Base-by-base conservation (phyloP, 2,888 invertebrate genomes). In the Leucoptera coffeella region DNA sequence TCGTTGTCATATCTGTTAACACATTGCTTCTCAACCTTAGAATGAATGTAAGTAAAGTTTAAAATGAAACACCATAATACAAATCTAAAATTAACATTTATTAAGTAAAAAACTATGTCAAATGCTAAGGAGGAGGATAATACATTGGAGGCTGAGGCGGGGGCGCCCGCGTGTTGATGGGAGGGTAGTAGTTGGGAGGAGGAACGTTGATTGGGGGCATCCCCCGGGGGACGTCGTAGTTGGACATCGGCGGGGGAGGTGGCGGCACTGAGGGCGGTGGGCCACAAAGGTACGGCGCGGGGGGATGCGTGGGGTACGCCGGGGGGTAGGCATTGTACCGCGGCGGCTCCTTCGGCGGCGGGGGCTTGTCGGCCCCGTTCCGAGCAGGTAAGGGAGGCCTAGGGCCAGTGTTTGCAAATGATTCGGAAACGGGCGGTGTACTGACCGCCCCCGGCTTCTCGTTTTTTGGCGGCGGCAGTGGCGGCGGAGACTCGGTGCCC, bases 401-500 rank as follows among this genome's bases (percentile, higher is more conserved):
- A 45, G 33, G 31, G 40, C 34, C 36, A 38, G 43, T 45, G 50
- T 60, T 53, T 52, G 56, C 50, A 49, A 71, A 69, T 21, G 71
- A 72, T 41, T 35, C 55, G 40, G 65, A 65, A 57, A 56, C 52
- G 35, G 72, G 71, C 55, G 69, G 67, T 49, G 71, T 67, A 59
- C 50, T 41, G 40, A 62, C 59, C 40, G 47, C 53, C 41, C 73
- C 65, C 40, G 58, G 60, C 42, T 74, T 74, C 39, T 74, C 75
- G 46, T 74, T 75, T 60, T 77, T 77, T 49, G 73, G 55, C 35
- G 49, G 41, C 46, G 42, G 33, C n/a, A n/a, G n/a, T n/a, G 76
- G 54, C 2, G 82, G 84, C 2, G 86, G 86, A 35, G 86, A 78
- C 29, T 83, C 82, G 1, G 75, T 74, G 9, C 78, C 75, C 7